Evolutionary conservation across 2,113 vertebrate genomes (phyloP), one percentile per base, ranked within the genome.

Genomic region (Sisor rabdophorus): DNA sequence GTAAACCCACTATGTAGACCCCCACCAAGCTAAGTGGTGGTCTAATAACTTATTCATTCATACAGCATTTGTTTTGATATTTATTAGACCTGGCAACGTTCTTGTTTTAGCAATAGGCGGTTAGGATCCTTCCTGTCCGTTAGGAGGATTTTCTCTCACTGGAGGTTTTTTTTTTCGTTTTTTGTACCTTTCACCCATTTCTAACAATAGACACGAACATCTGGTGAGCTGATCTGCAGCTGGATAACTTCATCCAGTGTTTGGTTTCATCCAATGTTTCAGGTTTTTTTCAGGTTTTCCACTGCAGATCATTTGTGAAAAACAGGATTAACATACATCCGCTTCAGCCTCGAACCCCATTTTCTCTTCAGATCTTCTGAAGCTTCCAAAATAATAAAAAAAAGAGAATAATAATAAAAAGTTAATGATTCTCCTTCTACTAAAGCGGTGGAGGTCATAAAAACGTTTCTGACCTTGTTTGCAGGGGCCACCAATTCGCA

Each of bases 351-450:
- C 2, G 22, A 13, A 47, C 40, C n/a, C 63, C 40, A 44, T 44
- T 9, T 40, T 22, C 28, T 22, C 22, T 52, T 76, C 60, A 54
- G 20, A 74, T 64, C 61, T 26, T 16, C 9, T 36, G 22, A 26
- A 26, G 16, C 44, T 56, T 53, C 53, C 24, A 11, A n/a, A n/a
- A n/a, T n/a, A n/a, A n/a, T 67, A 58, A 76, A 12, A 68, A 22
- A 36, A 36, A 36, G 7, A 17, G 7, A 36, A 36, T 4, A 36
- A 36, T 56, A 58, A 76, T 6, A 68, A 22, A 4, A 67, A 72
- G 83, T 86, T 84, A 83, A 84, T 86, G 26, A 84, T 86, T 84
- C 56, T 63, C 78, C 65, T 22, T 52, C 30, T 24, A 55, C 61
- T 73, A 59, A 75, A 80, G 68, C 47, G 60, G 74, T 67, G 19